These are phyloP conservation scores for Caenorhabditis angaria DNA, from an alignment of 2,888 invertebrate genomes.

Conservation along the genomic window DNA sequence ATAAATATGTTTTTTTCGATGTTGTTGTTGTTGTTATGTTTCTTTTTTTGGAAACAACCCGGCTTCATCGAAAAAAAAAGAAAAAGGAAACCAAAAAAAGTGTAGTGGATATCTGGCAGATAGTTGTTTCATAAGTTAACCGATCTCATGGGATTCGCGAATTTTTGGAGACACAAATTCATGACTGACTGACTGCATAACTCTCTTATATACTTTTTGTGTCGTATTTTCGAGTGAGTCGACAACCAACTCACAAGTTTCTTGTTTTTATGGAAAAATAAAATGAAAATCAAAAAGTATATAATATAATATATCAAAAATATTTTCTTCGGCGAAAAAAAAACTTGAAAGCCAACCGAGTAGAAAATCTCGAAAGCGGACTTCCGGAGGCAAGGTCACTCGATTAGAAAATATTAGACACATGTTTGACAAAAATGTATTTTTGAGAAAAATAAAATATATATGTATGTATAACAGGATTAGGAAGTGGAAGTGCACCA, in stretches of 20 bases:
- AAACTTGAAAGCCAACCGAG: too few relatives aligned
- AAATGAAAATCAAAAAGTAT: too few relatives aligned
- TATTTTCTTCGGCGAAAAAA: too few relatives aligned
- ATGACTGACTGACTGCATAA: slow-evolving; percentile 16
- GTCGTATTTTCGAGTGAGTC: slow-evolving; percentile 9
- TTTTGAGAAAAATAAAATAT: neutral
- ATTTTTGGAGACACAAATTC: neutral
- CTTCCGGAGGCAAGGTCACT: neutral
- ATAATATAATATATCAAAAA: too few relatives aligned
- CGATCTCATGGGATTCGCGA: slow-evolving; percentile 36
- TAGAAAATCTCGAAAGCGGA: neutral
- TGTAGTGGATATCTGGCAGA: slow-evolving; percentile 6
- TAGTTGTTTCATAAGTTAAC: slow-evolving; percentile 45
- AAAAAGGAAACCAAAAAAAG: neutral
- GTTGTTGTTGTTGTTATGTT: too few relatives aligned
- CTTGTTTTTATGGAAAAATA: neutral
- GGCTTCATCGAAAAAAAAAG: neutral
- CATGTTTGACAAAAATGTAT: too few relatives aligned
- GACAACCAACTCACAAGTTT: neutral
- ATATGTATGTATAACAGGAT: neutral
- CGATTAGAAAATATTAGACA: neutral
- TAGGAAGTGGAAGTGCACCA: neutral
- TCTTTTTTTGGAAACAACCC: too few relatives aligned
- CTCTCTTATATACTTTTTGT: neutral
- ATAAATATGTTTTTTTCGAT: too few relatives aligned